Percentiles rank a stretch among this genome's conserved stretches.
These are phyloP conservation scores for Shinisaurus crocodilurus DNA, from an alignment of 2,113 vertebrate genomes.

Conservation along the genomic window DNA sequence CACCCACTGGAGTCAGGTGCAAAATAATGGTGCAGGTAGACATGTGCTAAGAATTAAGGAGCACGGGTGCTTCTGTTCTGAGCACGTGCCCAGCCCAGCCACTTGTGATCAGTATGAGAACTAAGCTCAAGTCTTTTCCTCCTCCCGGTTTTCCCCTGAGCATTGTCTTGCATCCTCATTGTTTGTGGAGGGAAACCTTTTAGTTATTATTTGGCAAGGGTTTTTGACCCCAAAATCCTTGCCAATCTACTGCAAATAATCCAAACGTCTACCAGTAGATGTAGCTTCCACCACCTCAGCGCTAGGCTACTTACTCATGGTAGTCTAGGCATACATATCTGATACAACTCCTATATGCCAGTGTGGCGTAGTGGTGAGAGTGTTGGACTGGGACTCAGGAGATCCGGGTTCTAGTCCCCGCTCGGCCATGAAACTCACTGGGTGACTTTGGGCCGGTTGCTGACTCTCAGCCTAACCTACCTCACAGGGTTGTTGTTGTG, in stretches of 20 bases:
- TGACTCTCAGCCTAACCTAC: no score
- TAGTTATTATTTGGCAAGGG: background rate
- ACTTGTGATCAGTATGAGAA: background rate
- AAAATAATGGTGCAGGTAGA: background rate
- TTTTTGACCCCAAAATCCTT: no score
- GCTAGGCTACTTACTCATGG: background rate
- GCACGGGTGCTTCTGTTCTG: no score
- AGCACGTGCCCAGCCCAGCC: background rate
- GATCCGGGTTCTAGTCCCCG: no score
- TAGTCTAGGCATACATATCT: background rate
- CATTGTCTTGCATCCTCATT: no score
- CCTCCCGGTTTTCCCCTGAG: no score
- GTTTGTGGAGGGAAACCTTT: background rate
- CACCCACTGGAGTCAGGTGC: background rate
- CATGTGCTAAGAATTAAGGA: background rate
- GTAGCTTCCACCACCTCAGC: no score
- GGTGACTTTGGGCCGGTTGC: no score
- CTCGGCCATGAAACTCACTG: no score
- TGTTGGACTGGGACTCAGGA: no score
- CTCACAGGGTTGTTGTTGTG: no score
- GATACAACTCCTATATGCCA: background rate
- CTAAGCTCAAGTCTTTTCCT: background rate
- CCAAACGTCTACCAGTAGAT: background rate
- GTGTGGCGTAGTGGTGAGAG: no score
- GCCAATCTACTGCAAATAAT: background rate